These are phyloP conservation scores for Ectemnius lituratus DNA, from an alignment of 2,888 invertebrate genomes.

Conservation along the genomic window DNA sequence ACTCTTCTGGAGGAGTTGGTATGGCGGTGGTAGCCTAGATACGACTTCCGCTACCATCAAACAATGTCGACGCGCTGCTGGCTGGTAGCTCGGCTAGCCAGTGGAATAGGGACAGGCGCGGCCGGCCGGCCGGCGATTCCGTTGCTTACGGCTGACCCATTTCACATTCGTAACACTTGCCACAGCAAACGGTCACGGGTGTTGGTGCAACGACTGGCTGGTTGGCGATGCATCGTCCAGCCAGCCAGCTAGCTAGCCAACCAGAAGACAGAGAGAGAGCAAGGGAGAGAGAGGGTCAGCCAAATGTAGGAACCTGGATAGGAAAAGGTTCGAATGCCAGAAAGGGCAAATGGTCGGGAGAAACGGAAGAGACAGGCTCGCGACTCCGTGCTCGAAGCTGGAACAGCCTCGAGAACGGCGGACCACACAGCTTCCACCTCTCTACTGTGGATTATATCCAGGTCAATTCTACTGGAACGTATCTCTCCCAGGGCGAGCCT, in stretches of 20 bases:
- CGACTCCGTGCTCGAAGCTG: no score
- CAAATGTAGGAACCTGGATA: not conserved
- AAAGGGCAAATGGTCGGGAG: constrained; percentile 11
- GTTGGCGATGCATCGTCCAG: no score
- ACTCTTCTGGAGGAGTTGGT: not conserved
- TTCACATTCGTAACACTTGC: constrained; percentile 60
- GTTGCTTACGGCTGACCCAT: constrained; percentile 64
- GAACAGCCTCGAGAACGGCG: constrained; percentile 4
- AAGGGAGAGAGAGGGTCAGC: not conserved
- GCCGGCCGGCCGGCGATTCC: constrained; percentile 51
- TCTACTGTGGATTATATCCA: constrained; percentile 55
- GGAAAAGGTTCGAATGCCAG: no score
- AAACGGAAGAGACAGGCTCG: constrained; percentile 30
- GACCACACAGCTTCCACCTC: constrained; percentile 20
- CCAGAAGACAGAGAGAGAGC: no score
- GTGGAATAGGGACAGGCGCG: constrained; percentile 14
- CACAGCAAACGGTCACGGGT: constrained; percentile 21
- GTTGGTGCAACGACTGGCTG: no score
- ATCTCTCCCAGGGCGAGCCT: constrained; percentile 32
- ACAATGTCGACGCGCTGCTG: constrained; percentile 33
- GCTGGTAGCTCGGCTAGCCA: not conserved
- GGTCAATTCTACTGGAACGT: constrained; percentile 61
- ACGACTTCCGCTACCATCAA: constrained; percentile 37
- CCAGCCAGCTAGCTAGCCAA: no score
- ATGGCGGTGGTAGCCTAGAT: constrained; percentile 15